phyloP scores from a whole-genome alignment of 2,113 vertebrate species.

The Plectropomus leopardus region DNA sequence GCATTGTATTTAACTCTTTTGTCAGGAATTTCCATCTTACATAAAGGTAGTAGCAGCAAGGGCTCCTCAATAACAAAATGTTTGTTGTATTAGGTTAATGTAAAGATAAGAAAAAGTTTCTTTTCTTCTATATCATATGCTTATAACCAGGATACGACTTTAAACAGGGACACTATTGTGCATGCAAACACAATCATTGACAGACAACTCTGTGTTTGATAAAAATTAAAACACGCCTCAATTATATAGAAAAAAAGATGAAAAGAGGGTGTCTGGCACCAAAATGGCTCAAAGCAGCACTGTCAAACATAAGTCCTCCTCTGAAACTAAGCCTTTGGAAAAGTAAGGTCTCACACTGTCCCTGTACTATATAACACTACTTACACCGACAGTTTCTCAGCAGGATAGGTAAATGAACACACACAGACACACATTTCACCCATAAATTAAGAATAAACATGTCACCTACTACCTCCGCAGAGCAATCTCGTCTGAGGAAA shows the following conservation, averaged over 20 bases:
- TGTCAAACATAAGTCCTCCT: neutral
- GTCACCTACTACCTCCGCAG: conserved; percentile 44
- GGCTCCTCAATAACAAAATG: too few relatives aligned
- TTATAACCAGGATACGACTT: neutral
- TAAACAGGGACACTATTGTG: neutral
- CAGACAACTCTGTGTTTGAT: neutral
- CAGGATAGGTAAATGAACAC: conserved; percentile 6
- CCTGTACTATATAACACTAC: conserved; percentile 4
- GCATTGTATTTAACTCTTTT: conserved; percentile 73
- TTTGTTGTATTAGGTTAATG: too few relatives aligned
- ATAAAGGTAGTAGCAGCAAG: conserved; percentile 14
- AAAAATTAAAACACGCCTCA: neutral
- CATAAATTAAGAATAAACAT: conserved; percentile 52
- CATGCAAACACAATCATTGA: neutral
- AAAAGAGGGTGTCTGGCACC: neutral
- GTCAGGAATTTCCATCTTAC: conserved; percentile 44
- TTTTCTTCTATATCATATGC: neutral
- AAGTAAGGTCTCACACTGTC: conserved; percentile 5
- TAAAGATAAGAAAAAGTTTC: too few relatives aligned
- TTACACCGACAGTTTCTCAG: conserved; percentile 24
- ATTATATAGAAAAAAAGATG: neutral
- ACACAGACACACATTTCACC: conserved; percentile 24
- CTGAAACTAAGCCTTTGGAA: neutral
- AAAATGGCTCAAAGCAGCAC: neutral
- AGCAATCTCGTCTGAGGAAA: conserved; percentile 36